These are phyloP conservation scores for Elachura formosa DNA, from an alignment of 2,113 vertebrate species.

Conservation along the genomic window DNA sequence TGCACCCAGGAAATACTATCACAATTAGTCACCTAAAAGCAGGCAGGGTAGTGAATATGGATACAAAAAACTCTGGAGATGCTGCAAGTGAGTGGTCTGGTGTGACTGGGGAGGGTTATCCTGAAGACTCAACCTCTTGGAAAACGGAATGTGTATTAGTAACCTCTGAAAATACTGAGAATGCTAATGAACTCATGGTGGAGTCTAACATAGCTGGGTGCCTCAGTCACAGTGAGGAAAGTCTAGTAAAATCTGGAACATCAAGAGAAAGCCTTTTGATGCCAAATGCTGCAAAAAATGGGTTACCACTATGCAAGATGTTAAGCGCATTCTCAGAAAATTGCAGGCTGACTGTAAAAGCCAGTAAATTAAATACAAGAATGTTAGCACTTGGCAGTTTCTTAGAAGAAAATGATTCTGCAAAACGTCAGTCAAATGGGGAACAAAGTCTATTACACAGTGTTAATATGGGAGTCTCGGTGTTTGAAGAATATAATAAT, in stretches of 20 bases:
- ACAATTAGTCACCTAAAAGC: background rate
- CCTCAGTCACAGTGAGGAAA: background rate
- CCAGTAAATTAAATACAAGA: background rate
- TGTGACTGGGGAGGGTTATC: background rate
- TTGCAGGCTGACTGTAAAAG: background rate
- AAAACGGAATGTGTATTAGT: background rate
- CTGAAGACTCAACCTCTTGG: background rate
- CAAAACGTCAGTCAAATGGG: background rate
- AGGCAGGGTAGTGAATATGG: background rate
- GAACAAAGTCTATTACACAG: background rate
- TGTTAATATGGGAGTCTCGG: background rate
- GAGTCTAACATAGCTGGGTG: background rate
- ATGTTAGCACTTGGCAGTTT: background rate
- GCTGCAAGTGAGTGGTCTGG: background rate
- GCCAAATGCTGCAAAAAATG: background rate
- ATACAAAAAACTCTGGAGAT: background rate
- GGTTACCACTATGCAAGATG: background rate
- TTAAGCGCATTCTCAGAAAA: conserved; percentile 31
- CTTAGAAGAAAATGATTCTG: background rate
- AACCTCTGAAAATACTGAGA: background rate
- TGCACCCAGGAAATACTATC: background rate
- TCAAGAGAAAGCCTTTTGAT: background rate
- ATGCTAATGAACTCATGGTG: background rate
- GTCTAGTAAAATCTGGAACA: background rate
- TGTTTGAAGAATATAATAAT: background rate